These are phyloP conservation scores for Pangasius djambal DNA, from an alignment of 2,797 vertebrate species.

Conservation along the genomic window DNA sequence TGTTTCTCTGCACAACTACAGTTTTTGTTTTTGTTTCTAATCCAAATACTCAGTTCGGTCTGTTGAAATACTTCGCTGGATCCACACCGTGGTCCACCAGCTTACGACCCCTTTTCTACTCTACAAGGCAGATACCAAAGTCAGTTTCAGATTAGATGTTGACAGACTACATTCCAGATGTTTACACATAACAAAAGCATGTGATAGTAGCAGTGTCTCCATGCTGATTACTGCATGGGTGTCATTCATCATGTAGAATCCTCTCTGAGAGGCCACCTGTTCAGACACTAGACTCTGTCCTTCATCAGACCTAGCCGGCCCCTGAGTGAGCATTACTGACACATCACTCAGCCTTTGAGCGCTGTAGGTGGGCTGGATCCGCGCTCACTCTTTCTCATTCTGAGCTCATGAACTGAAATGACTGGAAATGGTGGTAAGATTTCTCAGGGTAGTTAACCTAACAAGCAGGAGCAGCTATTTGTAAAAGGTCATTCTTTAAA, in stretches of 20 bases:
- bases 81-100: background rate
- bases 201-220: conserved; percentile 17
- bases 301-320: conserved; percentile 48
- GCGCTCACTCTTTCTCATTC: background rate
- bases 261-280: conserved; percentile 62
- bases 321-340: conserved; percentile 47
- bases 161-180: background rate
- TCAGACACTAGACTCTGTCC: conserved; percentile 50
- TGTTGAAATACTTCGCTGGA: background rate
- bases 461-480: background rate
- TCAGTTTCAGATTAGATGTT: background rate
- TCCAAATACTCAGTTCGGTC: background rate
- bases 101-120: background rate
- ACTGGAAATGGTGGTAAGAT: background rate
- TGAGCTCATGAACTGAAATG: conserved; percentile 8
- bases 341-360: conserved; percentile 48
- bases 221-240: conserved; percentile 33
- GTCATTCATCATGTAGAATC: conserved; percentile 60
- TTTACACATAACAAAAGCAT: conserved; percentile 10
- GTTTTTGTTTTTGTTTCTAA: background rate
- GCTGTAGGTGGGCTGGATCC: conserved; percentile 18
- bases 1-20: background rate
- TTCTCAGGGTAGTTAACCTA: background rate
- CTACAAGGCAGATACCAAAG: background rate
- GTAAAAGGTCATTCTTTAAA: conserved; percentile 42